Evolutionary conservation across 2,797 vertebrate genomes (phyloP).

Genomic region (Sebastes hubbsi): DNA sequence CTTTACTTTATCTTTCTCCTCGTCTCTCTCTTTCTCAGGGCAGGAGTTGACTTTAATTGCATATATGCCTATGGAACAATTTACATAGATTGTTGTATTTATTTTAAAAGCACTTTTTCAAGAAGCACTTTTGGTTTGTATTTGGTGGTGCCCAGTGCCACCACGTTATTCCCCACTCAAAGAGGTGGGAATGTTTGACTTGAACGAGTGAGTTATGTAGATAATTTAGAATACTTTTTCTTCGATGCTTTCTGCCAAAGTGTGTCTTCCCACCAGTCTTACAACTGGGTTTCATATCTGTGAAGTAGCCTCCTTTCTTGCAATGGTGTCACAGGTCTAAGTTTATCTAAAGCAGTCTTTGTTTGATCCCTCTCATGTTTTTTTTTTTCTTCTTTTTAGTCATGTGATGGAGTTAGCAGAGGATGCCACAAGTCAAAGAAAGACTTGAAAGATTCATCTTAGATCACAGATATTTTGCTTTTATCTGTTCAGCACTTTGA

Average conservation of each 20-base stretch:
- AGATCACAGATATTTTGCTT: slow-evolving; percentile 33
- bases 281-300: slow-evolving; percentile 58
- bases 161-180: slow-evolving; percentile 35
- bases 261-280: slow-evolving; percentile 70
- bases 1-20: slow-evolving; percentile 55
- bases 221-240: slow-evolving; percentile 46
- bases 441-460: slow-evolving; percentile 44
- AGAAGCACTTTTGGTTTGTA: slow-evolving; percentile 64
- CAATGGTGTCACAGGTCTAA: slow-evolving; percentile 28
- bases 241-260: slow-evolving; percentile 77
- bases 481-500: slow-evolving; percentile 28
- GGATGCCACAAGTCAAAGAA: slow-evolving; percentile 31
- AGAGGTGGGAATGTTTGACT: slow-evolving; percentile 59
- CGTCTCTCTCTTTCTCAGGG: slow-evolving; percentile 73
- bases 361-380: slow-evolving; percentile 27
- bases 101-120: slow-evolving; percentile 73
- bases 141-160: slow-evolving; percentile 12
- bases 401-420: slow-evolving; percentile 17
- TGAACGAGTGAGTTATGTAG: slow-evolving; percentile 61
- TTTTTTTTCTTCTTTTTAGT: background rate
- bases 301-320: slow-evolving; percentile 53
- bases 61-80: slow-evolving; percentile 40
- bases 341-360: slow-evolving; percentile 25
- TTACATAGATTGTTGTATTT: slow-evolving; percentile 62
- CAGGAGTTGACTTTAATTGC: slow-evolving; percentile 63